A percentile compares a stretch with the other conserved stretches of the same genome.
Conservation (phyloP, 2,113 vertebrate genomes). For the Glaucomys volans region DNA sequence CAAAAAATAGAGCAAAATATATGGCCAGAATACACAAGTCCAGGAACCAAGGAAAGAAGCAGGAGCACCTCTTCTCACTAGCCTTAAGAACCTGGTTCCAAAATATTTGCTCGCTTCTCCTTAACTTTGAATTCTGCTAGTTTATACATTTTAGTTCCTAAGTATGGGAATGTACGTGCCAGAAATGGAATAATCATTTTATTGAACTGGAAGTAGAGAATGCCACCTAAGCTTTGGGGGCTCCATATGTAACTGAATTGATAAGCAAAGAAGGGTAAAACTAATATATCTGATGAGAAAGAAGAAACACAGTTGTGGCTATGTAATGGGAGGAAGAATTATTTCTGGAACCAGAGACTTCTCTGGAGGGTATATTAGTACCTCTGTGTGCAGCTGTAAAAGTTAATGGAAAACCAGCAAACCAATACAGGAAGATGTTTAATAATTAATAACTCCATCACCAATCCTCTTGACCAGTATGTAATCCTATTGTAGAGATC, state of each 20-base stretch:
- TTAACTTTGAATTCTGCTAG: neutral
- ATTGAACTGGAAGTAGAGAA: neutral
- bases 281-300: neutral
- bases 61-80: neutral
- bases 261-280: neutral
- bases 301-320: neutral
- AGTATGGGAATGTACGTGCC: neutral
- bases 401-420: slow-evolving; percentile 21
- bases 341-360: neutral
- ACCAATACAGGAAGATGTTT: neutral
- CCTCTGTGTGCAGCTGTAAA: neutral
- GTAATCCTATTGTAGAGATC: neutral
- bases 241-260: neutral
- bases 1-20: neutral
- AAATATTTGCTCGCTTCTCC: neutral
- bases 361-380: neutral
- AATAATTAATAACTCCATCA: neutral
- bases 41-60: neutral
- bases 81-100: neutral
- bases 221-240: neutral
- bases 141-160: neutral
- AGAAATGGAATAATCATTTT: neutral
- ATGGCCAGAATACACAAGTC: neutral
- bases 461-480: neutral
- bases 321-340: neutral